Conservation (phyloP, 2,113 vertebrate genomes). For the Benitochromis conjunctus region DNA sequence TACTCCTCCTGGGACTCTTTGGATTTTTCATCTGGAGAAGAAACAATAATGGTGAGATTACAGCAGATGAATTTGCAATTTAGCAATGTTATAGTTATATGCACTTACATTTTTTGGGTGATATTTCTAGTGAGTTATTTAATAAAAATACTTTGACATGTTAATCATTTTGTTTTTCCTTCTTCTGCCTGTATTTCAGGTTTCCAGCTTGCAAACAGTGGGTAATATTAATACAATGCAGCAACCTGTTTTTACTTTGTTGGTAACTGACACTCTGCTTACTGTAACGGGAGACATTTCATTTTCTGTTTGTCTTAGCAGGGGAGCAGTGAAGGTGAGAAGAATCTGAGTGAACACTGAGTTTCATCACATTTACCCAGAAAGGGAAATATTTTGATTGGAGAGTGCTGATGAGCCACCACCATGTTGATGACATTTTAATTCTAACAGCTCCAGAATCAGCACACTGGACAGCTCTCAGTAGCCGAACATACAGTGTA, state of each 20-base stretch:
- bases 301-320: neutral
- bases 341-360: neutral
- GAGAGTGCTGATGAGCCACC: neutral
- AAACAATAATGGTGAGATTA: neutral
- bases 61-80: neutral
- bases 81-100: fast-evolving
- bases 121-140: neutral
- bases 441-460: too few relatives aligned
- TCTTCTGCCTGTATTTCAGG: neutral
- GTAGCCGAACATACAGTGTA: neutral
- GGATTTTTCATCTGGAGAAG: neutral
- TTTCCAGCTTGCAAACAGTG: neutral
- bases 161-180: neutral
- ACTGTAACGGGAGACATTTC: neutral
- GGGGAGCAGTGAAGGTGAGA: neutral
- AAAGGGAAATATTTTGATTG: neutral
- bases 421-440: too few relatives aligned
- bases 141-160: fast-evolving
- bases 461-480: neutral
- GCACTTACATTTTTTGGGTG: fast-evolving
- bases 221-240: fast-evolving
- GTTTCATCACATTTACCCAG: neutral
- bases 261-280: fast-evolving
- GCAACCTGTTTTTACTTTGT: neutral
- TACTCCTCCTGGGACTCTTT: neutral